Conservation (phyloP, 2,888 invertebrate species). For the Phyllotreta cruciferae region DNA sequence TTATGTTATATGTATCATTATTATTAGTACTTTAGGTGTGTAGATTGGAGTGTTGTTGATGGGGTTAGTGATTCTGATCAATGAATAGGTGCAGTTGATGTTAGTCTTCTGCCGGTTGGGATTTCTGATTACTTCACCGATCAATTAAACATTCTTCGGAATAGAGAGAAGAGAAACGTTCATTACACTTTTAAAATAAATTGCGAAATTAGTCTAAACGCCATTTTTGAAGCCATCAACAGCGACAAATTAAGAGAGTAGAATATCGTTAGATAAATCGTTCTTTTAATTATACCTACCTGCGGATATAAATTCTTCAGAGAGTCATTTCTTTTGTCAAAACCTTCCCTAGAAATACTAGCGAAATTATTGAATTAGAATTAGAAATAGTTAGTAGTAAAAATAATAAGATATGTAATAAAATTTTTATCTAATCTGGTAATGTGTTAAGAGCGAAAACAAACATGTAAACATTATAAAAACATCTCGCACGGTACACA, state of each 20-base stretch:
- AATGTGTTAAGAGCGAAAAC: too few species aligned
- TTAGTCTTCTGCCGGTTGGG: neutral
- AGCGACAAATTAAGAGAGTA: conserved; percentile 33
- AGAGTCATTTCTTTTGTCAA: too few species aligned
- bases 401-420: neutral
- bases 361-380: too few species aligned
- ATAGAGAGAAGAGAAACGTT: conserved; percentile 23
- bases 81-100: neutral
- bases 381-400: neutral
- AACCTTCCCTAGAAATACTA: too few species aligned
- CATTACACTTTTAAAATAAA: conserved; percentile 39
- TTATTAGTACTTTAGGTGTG: too few species aligned
- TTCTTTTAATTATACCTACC: neutral
- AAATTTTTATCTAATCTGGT: too few species aligned
- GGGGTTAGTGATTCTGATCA: too few species aligned
- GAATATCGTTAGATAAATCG: conserved; percentile 15
- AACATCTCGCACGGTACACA: too few species aligned
- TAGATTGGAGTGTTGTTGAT: too few species aligned
- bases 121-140: conserved; percentile 33
- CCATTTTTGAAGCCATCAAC: conserved; percentile 34
- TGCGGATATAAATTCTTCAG: neutral
- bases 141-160: conserved; percentile 32
- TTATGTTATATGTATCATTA: too few species aligned
- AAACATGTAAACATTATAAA: too few species aligned
- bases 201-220: conserved; percentile 40